Base-by-base conservation (phyloP, 2,888 invertebrate genomes). In the Apamea monoglypha region DNA sequence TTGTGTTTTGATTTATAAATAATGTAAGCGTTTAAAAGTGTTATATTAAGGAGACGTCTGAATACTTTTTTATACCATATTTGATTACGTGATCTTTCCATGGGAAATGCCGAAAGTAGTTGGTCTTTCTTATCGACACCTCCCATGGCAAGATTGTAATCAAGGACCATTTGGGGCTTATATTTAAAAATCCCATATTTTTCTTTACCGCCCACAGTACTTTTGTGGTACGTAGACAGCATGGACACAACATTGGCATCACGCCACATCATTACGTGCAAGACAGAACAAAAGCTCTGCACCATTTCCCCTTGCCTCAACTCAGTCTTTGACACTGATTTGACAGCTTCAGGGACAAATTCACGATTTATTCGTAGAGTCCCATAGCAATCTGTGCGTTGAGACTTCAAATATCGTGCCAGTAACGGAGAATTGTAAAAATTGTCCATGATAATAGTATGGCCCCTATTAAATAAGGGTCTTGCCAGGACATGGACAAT, bases 41-140 rank as follows among this genome's bases (percentile, higher is more conserved):
- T 71, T 12, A 79, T 32, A 29, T 75, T 79, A 21, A 79, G 56
- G 21, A 74, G 74, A 10, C 79, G 74, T 44, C 74, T 32, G 68
- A 74, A 78, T 25, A 78, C 53, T 44, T 78, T 78, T 40, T 78
- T 78, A 29, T 70, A 74, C 74, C 72, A 79, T n/a, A 67, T 53
- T 44, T 61, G 64, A 40, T 71, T 79, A 18, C 67, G 25, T 44
- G 29, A 21, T 66, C 74, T 74, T 74, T 79, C 78, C 18, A 79
- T 66, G 53, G 74, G 78, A 66, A 69, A 74, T 66, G 64, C 56
- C 56, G 64, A 56, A 7, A 79, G 56, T 10, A 74, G 73, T 44
- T 78, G 74, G 40, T 78, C 74, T 21, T 56, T 56, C 36, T 69
- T 78, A 40, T 40, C 40, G 40, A 40, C 40, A 40, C 40, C 40